phyloP scores from a whole-genome alignment of 2,888 invertebrate species.

The Timema podura region DNA sequence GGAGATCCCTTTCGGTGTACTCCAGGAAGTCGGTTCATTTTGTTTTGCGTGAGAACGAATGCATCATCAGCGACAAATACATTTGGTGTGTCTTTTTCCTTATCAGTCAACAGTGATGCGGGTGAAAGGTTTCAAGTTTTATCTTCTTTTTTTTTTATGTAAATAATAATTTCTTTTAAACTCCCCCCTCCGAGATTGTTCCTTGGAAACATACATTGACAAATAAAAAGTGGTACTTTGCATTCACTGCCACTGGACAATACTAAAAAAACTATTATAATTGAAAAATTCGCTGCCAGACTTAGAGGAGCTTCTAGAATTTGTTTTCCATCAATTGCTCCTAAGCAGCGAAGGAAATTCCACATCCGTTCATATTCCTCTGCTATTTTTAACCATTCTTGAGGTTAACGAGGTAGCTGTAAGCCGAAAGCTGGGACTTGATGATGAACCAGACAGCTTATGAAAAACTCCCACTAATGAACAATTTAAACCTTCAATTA shows the following conservation, averaged over 20 bases:
- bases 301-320: neutral
- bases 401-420: neutral
- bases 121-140: neutral
- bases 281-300: no score
- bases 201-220: neutral
- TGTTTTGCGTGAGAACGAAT: neutral
- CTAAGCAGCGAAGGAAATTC: neutral
- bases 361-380: neutral
- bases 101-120: neutral
- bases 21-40: neutral
- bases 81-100: neutral
- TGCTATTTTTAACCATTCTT: neutral
- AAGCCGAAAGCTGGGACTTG: no score
- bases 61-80: neutral
- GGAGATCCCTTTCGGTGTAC: neutral
- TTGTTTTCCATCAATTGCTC: neutral
- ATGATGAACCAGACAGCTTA: no score
- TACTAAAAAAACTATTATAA: no score
- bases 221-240: no score
- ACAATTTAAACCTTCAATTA: no score
- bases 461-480: no score
- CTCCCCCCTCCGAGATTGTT: no score
- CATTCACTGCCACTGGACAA: no score
- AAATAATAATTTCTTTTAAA: neutral
- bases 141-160: neutral